Evolutionary conservation across 2,888 invertebrate genomes (phyloP).

Genomic region (Noctua comes): DNA sequence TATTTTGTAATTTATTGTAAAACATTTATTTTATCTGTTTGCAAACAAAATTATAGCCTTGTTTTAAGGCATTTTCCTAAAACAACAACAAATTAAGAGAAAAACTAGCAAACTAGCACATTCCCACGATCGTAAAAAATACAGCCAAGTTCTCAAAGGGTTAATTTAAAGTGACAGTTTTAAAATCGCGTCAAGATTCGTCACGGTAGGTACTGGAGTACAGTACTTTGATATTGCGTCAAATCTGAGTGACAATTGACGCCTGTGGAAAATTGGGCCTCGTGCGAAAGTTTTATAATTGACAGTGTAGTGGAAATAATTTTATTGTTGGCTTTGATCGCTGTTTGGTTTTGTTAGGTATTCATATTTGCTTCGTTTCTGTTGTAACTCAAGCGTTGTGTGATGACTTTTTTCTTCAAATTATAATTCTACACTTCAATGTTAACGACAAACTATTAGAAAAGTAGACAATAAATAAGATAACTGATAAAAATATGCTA

Average conservation of each 20-base stretch:
- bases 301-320: slow-evolving; percentile 54
- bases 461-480: neutral
- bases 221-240: slow-evolving; percentile 82
- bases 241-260: slow-evolving; percentile 86
- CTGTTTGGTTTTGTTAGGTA: slow-evolving; percentile 40
- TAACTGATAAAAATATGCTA: neutral
- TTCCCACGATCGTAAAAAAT: slow-evolving; percentile 79
- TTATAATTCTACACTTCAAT: neutral
- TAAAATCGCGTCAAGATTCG: slow-evolving; percentile 85
- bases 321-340: slow-evolving; percentile 23
- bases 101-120: neutral
- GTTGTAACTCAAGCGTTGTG: neutral
- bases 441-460: neutral
- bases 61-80: neutral
- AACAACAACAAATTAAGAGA: neutral
- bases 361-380: slow-evolving; percentile 4
- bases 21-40: neutral
- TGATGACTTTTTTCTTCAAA: neutral
- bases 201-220: slow-evolving; percentile 80
- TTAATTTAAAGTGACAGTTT: slow-evolving; percentile 85
- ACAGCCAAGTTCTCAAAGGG: slow-evolving; percentile 78
- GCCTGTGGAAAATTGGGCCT: slow-evolving; percentile 83
- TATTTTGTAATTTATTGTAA: neutral
- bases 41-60: neutral
- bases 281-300: slow-evolving; percentile 82